These are phyloP conservation scores for Coelopa frigida DNA, from an alignment of 1,140 invertebrate species.

Conservation along the genomic window DNA sequence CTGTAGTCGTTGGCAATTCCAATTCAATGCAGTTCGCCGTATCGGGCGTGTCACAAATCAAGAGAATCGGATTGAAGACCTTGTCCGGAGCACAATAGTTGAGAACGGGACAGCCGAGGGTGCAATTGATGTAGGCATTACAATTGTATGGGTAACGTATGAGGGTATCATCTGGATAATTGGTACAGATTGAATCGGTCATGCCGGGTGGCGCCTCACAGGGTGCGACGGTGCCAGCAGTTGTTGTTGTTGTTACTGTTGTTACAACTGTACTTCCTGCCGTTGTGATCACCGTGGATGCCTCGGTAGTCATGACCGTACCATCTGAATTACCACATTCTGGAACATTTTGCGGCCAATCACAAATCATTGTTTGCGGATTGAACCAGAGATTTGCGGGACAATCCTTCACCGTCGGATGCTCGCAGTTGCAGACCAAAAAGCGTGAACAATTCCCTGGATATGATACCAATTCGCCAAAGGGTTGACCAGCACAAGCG, in stretches of 20 bases:
- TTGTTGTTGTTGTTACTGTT: constrained; percentile 12
- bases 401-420: constrained; percentile 28
- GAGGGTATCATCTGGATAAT: constrained; percentile 11
- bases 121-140: constrained; percentile 24
- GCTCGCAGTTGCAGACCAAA: constrained; percentile 29
- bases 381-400: constrained; percentile 21
- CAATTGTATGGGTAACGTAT: constrained; percentile 24
- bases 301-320: constrained; percentile 22
- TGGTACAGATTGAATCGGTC: constrained; percentile 13
- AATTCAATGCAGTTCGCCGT: constrained; percentile 22
- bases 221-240: constrained; percentile 15
- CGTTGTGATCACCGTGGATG: constrained; percentile 16
- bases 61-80: constrained; percentile 20
- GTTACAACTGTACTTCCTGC: background rate
- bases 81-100: constrained; percentile 27
- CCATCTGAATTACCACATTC: constrained; percentile 14
- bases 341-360: constrained; percentile 21
- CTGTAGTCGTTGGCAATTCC: constrained; percentile 17
- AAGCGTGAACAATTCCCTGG: constrained; percentile 29
- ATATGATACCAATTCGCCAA: constrained; percentile 26
- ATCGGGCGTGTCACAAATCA: constrained; percentile 34
- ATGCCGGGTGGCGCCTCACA: constrained; percentile 23
- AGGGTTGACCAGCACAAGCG: constrained; percentile 23
- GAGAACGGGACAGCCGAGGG: constrained; percentile 23
- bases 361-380: constrained; percentile 21